These are phyloP conservation scores for Parasteatoda tepidariorum DNA, from an alignment of 1,140 invertebrate species.

Conservation along the genomic window DNA sequence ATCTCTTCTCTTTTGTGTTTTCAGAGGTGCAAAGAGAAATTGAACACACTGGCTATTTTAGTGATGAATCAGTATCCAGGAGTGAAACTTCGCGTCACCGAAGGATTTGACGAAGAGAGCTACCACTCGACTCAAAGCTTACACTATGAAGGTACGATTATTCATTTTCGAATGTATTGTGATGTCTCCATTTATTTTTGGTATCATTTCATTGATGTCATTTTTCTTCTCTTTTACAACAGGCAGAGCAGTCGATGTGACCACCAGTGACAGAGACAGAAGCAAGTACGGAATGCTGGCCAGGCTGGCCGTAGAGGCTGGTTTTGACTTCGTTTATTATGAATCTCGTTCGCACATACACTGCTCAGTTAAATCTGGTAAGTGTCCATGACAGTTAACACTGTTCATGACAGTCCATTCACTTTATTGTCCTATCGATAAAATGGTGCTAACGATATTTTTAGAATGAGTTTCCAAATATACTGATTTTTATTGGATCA, in stretches of 20 bases:
- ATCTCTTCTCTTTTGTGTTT: constrained; percentile 65
- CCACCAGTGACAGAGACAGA: constrained; percentile 90
- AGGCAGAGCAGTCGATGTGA: constrained; percentile 91
- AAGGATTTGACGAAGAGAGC: constrained; percentile 93
- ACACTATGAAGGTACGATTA: constrained; percentile 83
- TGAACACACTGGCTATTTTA: constrained; percentile 93
- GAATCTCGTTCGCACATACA: constrained; percentile 94
- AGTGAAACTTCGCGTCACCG: constrained; percentile 87
- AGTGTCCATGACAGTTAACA: constrained; percentile 61
- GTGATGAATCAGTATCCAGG: constrained; percentile 99
- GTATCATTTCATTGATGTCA: not conserved
- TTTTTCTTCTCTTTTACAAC: not conserved
- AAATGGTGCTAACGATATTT: too few relatives aligned
- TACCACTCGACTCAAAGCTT: constrained; percentile 83
- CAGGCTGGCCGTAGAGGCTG: constrained; percentile 92
- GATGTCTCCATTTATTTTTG: not conserved
- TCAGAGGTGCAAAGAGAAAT: constrained; percentile 94
- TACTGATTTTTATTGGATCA: not conserved
- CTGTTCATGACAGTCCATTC: not conserved
- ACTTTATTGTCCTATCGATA: too few relatives aligned
- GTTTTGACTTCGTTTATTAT: constrained; percentile 99
- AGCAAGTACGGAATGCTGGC: constrained; percentile 96
- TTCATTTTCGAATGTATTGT: too few relatives aligned
- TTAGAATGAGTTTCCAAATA: not conserved
- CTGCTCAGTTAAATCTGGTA: constrained; percentile 97